Evolutionary conservation across 2,888 invertebrate genomes (phyloP).

Genomic region (Metallyticus violacea): DNA sequence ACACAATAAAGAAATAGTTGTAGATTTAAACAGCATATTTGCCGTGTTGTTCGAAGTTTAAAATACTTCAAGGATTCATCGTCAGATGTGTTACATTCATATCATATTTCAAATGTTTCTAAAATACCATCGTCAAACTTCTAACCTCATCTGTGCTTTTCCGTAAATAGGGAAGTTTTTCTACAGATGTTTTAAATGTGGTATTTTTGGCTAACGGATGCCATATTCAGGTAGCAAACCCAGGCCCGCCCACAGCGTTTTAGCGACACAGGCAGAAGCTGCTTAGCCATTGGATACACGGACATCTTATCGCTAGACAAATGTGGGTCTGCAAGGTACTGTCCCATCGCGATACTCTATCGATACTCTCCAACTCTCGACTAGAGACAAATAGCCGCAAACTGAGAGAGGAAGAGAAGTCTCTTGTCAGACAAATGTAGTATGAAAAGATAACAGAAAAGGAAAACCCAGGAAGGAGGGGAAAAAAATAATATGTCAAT

Average conservation of each 20-base stretch:
- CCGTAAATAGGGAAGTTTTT: too few relatives aligned
- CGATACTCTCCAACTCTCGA: not conserved
- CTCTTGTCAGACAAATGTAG: slow-evolving; percentile 9
- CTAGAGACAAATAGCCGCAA: not conserved
- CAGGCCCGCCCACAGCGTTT: not conserved
- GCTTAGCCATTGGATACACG: not conserved
- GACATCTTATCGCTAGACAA: not conserved
- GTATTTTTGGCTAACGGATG: too few relatives aligned
- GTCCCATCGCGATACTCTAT: not conserved
- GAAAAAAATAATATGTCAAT: slow-evolving; percentile 9
- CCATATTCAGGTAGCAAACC: not conserved
- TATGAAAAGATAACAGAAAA: slow-evolving; percentile 9
- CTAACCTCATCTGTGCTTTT: too few relatives aligned
- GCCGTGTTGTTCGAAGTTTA: too few relatives aligned
- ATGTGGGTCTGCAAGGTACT: not conserved
- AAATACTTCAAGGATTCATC: too few relatives aligned
- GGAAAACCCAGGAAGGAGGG: not conserved
- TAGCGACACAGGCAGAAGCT: not conserved
- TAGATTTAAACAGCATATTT: too few relatives aligned
- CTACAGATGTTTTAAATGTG: too few relatives aligned
- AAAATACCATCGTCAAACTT: too few relatives aligned
- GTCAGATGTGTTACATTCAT: too few relatives aligned
- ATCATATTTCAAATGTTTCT: too few relatives aligned
- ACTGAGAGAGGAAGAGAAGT: not conserved
- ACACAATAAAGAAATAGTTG: too few relatives aligned